Conservation (phyloP, 2,113 vertebrate genomes). For the Anarrhichthys ocellatus region DNA sequence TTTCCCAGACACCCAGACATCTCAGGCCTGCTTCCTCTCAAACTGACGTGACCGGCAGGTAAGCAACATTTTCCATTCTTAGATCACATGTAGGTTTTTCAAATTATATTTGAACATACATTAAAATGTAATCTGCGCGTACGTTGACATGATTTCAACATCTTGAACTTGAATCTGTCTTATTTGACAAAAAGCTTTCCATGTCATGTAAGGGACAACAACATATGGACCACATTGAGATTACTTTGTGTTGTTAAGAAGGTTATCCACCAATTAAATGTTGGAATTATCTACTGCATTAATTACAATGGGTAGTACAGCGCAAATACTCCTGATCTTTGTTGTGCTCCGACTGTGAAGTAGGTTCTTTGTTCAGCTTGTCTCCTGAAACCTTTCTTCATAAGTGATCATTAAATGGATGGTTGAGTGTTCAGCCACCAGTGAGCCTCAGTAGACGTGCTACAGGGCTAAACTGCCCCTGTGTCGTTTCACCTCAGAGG, state of each 20-base stretch:
- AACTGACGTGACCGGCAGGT: conserved; percentile 73
- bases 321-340: conserved; percentile 11
- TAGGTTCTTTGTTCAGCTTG: conserved; percentile 31
- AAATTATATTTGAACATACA: conserved; percentile 60
- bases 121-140: conserved; percentile 61
- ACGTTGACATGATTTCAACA: conserved; percentile 59
- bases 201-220: conserved; percentile 58
- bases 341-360: conserved; percentile 2
- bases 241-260: conserved; percentile 38
- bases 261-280: conserved; percentile 52
- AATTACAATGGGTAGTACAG: conserved; percentile 13
- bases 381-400: conserved; percentile 45
- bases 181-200: conserved; percentile 55
- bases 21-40: conserved; percentile 81
- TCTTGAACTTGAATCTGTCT: conserved; percentile 47
- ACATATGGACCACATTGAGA: conserved; percentile 52
- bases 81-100: conserved; percentile 32
- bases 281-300: conserved; percentile 8
- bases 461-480: conserved; percentile 31
- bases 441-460: conserved; percentile 32
- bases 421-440: conserved; percentile 58
- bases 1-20: conserved; percentile 67
- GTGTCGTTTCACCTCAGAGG: conserved; percentile 60
- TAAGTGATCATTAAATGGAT: conserved; percentile 69
- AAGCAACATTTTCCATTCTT: conserved; percentile 70